Evolutionary conservation across 2,113 vertebrate species (phyloP), one percentile per base, ranked within the genome.

Genomic region (Varanus salvator): DNA sequence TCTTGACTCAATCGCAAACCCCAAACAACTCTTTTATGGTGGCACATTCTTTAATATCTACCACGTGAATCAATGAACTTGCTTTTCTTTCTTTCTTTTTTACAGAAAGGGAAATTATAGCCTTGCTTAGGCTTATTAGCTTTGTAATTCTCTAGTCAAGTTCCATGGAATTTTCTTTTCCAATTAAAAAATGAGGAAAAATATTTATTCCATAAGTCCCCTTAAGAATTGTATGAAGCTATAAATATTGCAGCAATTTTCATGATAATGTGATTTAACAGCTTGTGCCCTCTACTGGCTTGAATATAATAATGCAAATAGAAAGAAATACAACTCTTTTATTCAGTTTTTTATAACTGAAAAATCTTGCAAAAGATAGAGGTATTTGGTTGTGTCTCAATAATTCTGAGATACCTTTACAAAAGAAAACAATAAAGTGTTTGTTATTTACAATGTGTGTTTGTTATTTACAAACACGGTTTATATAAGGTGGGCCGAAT

Each of bases 241-340:
- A 72, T 90, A 75, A 76, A 23, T 81, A 86, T 0, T 0, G n/a
- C 19, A 85, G 23, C 27, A 48, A 54, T 66, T 60, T 80, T 1
- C 0, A 57, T 88, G 75, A 85, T 89, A 90, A 92, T 87, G 94
- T 94, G 93, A 68, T 96, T 96, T 93, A 95, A 96, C 77, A 93
- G 72, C 87, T 87, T 95, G 87, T 94, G 95, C 96, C 95, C 95
- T 96, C 95, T 96, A 93, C 95, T 95, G 96, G 96, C 84, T 8
- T 76, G 89, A 93, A 89, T 66, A 69, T 83, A 93, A 90, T 66
- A 85, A 90, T 68, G 84, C 87, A 83, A 86, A 84, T 25, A 76
- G 66, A 52, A 50, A 54, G 23, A 86, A 88, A 57, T 68, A 75
- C 7, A 2, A 29, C 19, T 80, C n/a, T 0, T 23, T 76, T 81